Conservation (phyloP, 1,140 invertebrate species). For the Scylla paramamosain region DNA sequence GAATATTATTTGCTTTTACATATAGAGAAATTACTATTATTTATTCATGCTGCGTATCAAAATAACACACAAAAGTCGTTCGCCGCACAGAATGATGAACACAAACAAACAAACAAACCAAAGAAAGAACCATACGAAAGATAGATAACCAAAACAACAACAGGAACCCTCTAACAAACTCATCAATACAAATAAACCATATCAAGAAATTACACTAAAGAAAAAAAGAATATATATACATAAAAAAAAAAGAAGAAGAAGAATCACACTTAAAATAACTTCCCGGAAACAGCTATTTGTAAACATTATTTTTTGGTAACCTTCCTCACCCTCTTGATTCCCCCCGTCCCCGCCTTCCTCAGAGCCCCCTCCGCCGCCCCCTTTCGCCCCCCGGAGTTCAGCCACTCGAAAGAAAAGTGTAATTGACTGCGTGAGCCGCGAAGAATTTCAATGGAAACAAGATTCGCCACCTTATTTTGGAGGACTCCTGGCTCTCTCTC, state of each 20-base stretch:
- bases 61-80: no score
- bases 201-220: not conserved
- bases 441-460: constrained; percentile 67
- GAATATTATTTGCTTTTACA: no score
- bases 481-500: not conserved
- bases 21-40: no score
- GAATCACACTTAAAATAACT: not conserved
- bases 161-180: no score
- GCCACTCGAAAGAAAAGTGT: constrained; percentile 69
- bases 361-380: not conserved
- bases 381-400: constrained; percentile 35
- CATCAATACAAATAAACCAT: not conserved
- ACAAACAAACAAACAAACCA: not conserved
- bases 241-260: not conserved
- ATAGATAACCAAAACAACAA: not conserved
- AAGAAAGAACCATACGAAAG: not conserved
- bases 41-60: no score
- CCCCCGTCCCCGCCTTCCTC: not conserved
- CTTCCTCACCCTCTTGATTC: not conserved
- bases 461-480: constrained; percentile 49
- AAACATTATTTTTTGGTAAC: not conserved
- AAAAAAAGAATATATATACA: not conserved
- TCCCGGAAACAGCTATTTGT: constrained; percentile 29
- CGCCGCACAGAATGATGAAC: no score
- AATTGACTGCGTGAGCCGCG: constrained; percentile 54